Evolutionary conservation across 2,113 vertebrate species (phyloP), one percentile per base, ranked within the genome.

Genomic region (Pomatorhinus ruficollis): DNA sequence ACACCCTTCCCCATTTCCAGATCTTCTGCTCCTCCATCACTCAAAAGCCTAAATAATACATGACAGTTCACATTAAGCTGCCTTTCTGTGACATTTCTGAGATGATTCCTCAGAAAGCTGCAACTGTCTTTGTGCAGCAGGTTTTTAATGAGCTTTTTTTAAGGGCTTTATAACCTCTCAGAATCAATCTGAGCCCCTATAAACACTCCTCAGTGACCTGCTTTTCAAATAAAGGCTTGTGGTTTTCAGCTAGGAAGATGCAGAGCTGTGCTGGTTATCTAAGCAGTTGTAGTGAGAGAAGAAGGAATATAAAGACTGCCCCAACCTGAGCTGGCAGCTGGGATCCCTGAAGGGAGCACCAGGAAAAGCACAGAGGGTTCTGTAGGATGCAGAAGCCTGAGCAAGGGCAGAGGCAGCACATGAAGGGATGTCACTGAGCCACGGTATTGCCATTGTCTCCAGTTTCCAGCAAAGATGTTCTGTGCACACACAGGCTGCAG

Each of bases 101-200:
- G 95, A 91, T 9, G 13, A 84, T 78, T 86, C 77, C 35, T 97
- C 70, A 81, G 68, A 77, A 12, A 91, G 9, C 49, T 53, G 9
- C n/a, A 88, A 56, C 47, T 78, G 20, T 30, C 50, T 95, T 94
- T 92, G 37, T 81, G 71, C 61, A 89, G 15, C 24, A 39, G 44
- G 40, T 59, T 95, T 90, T 87, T 94, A 93, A 91, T 54, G 71
- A 87, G 52, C 49, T 93, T 94, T 78, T 78, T 54, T 65, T 56
- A 90, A 93, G 31, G 61, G 61, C 31, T 87, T 82, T 52, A 47
- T 42, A 59, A 95, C 57, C 47, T 89, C 90, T 94, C 39, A 56
- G 83, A 95, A 96, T 96, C 74, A 93, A 47, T 89, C 53, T 66
- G 57, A 75, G 57, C 25, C 64, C 45, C 60, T 57, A 61, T 3